A percentile compares a stretch with the other conserved stretches of the same genome.
Evolutionary conservation across 2,113 vertebrate genomes (phyloP).

Genomic region (Phaethon lepturus): DNA sequence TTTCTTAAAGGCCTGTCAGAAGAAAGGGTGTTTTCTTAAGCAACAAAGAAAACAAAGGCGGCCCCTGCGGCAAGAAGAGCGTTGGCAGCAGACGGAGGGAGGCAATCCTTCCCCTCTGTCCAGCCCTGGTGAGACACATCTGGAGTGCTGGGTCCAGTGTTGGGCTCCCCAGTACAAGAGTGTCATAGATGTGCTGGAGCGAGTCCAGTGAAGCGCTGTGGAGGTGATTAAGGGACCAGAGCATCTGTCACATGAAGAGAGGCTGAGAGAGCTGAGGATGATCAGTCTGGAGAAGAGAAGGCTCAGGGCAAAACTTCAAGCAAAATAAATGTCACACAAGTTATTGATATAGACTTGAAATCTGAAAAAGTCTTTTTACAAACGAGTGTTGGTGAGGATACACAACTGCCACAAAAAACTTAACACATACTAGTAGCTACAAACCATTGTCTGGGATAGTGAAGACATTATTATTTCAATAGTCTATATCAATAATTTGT

Average conservation of each 20-base stretch:
- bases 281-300: not conserved
- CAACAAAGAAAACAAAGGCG: not conserved
- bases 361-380: not conserved
- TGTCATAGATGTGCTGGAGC: not conserved
- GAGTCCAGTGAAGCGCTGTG: not conserved
- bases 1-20: not conserved
- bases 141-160: not conserved
- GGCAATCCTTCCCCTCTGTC: not conserved
- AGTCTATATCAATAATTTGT: not conserved
- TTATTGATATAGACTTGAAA: not conserved
- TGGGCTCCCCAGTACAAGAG: not conserved
- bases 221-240: not conserved
- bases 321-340: not conserved
- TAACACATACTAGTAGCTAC: not conserved
- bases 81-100: not conserved
- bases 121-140: not conserved
- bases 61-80: fast-evolving
- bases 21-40: not conserved
- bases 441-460: not conserved
- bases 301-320: not conserved
- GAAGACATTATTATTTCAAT: not conserved
- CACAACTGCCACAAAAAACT: not conserved
- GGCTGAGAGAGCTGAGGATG: not conserved
- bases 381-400: not conserved
- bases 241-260: not conserved